Evolutionary conservation across 2,113 vertebrate species (phyloP), one percentile per base, ranked within the genome.

Genomic region (Crypturellus undulatus): DNA sequence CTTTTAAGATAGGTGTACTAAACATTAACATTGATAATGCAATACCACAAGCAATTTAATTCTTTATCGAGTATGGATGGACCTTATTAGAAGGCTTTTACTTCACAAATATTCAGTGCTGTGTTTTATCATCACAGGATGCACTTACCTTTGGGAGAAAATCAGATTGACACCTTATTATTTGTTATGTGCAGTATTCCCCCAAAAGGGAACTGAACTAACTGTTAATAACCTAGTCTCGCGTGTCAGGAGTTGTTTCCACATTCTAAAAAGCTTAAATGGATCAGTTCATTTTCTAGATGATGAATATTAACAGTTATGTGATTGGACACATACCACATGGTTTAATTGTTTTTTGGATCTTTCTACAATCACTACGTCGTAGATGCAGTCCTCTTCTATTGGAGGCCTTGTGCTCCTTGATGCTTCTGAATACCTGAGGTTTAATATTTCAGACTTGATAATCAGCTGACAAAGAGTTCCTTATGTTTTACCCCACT

Each of bases 361-460:
- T 91, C 89, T 92, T 94, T 94, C 80, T 97, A 72, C 69, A 94
- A 70, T 81, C 95, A 69, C 91, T 79, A 83, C 77, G 75, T 90
- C 96, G 92, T 94, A 85, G 89, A 34, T 91, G 75, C 92, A 95
- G 12, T 95, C 49, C 43, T 83, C 52, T 92, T 96, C 52, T 95
- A 87, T 91, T 93, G 93, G 68, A 94, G 54, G 92, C 97, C 94
- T 97, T 92, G 92, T 95, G 95, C 84, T 78, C 52, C 85, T 58
- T 93, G 90, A 85, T 79, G 79, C 91, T 67, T 94, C 87, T 88
- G 94, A 94, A 96, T 97, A 93, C 85, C 88, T 93, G 56, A 89
- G 94, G 96, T 97, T 92, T 98, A 96, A 95, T 96, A 63, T 98
- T 97, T 98, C 96, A 94, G 81, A 86, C 83, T 94, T 95, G 80